phyloP scores from a whole-genome alignment of 2,113 vertebrate species.

The Pelvicachromis taeniatus region DNA sequence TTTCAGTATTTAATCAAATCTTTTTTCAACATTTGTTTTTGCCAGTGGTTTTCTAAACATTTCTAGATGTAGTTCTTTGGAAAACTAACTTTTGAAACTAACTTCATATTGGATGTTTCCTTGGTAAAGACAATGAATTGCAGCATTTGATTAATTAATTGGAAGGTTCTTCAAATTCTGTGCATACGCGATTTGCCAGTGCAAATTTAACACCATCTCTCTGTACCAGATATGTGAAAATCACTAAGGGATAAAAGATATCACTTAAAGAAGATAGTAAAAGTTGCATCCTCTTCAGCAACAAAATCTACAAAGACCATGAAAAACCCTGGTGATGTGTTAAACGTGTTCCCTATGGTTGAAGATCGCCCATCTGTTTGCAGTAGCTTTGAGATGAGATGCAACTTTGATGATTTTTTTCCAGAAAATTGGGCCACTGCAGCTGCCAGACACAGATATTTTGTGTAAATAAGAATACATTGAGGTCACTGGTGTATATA shows the following conservation, averaged over 20 bases:
- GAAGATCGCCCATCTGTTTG: constrained; percentile 25
- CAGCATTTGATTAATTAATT: not conserved
- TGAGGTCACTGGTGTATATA: not conserved
- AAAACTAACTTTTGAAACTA: not conserved
- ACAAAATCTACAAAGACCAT: not conserved
- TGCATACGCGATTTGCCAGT: not conserved
- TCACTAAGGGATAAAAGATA: not conserved
- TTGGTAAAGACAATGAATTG: not conserved
- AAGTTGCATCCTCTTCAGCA: not conserved
- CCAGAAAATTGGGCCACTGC: constrained; percentile 33
- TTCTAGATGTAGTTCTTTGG: not conserved
- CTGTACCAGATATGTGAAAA: not conserved
- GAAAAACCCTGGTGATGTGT: not conserved
- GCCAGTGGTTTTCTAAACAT: too few relatives aligned
- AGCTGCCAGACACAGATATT: not conserved
- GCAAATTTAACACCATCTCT: not conserved
- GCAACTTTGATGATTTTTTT: constrained; percentile 33
- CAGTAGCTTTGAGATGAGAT: constrained; percentile 1
- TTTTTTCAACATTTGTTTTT: too few relatives aligned
- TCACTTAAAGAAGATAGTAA: not conserved
- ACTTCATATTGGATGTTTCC: not conserved
- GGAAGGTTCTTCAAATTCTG: not conserved
- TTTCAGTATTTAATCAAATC: too few relatives aligned
- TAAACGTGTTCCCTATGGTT: not conserved
- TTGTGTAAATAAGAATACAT: not conserved